Conservation (phyloP, 2,888 invertebrate species). For the Eupithecia tripunctaria region DNA sequence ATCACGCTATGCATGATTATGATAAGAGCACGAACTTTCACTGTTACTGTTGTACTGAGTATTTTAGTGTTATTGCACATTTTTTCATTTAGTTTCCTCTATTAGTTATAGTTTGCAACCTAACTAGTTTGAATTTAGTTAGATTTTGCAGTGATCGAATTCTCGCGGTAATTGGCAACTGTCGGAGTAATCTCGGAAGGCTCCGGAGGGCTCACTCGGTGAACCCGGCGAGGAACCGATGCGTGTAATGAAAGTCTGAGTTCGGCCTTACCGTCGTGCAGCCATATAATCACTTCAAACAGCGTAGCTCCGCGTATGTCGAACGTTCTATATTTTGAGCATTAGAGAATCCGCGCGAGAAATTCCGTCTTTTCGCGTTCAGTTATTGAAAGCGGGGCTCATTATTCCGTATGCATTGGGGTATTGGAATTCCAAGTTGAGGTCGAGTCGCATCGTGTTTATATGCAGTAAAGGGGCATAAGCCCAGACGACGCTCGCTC, state of each 20-base stretch:
- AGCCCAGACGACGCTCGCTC: slow-evolving; percentile 68
- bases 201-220: slow-evolving; percentile 66
- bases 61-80: slow-evolving; percentile 74
- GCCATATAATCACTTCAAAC: slow-evolving; percentile 56
- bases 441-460: slow-evolving; percentile 64
- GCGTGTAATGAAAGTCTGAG: slow-evolving; percentile 79
- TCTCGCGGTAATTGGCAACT: slow-evolving; percentile 53
- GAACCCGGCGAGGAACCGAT: slow-evolving; percentile 72
- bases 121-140: slow-evolving; percentile 43
- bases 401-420: slow-evolving; percentile 52
- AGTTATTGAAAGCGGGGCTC: slow-evolving; percentile 42
- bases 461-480: slow-evolving; percentile 70
- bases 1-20: slow-evolving; percentile 83
- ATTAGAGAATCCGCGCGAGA: slow-evolving; percentile 28
- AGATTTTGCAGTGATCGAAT: slow-evolving; percentile 48
- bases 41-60: slow-evolving; percentile 65
- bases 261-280: slow-evolving; percentile 58
- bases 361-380: slow-evolving; percentile 37
- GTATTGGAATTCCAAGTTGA: slow-evolving; percentile 59
- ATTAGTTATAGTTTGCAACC: slow-evolving; percentile 36
- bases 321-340: slow-evolving; percentile 29
- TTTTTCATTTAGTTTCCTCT: slow-evolving; percentile 54
- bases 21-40: slow-evolving; percentile 78
- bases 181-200: slow-evolving; percentile 61
- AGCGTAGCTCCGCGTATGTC: slow-evolving; percentile 28